A percentile compares a stretch with the other conserved stretches of the same genome.
These are phyloP conservation scores for Zalophus californianus DNA, from an alignment of 2,797 vertebrate genomes.

Conservation along the genomic window DNA sequence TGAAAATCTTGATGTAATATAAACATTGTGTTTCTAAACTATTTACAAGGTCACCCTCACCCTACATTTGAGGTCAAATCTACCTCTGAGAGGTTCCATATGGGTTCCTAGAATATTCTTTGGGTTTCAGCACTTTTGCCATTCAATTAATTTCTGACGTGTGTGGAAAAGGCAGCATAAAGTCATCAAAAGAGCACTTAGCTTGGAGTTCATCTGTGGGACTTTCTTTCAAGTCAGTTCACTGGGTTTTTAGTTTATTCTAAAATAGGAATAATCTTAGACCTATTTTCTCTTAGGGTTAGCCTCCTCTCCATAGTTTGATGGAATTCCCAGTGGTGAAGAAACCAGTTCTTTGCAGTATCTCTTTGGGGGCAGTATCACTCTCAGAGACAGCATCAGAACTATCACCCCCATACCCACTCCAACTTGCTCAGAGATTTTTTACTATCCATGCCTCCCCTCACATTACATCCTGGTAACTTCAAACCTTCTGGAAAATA, in stretches of 20 bases:
- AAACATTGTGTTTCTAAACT: slow-evolving; percentile 65
- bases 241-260: not conserved
- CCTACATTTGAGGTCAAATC: slow-evolving; percentile 50
- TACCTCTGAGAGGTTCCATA: slow-evolving; percentile 54
- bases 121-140: not conserved
- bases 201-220: not conserved
- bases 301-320: not conserved
- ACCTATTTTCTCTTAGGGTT: not conserved
- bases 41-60: slow-evolving; percentile 66
- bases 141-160: slow-evolving; percentile 8
- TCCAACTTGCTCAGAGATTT: not conserved
- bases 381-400: not conserved
- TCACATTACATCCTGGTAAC: not conserved
- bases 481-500: not conserved
- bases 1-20: slow-evolving; percentile 66
- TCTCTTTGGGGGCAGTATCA: not conserved
- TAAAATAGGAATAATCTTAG: slow-evolving; percentile 2
- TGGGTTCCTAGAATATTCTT: slow-evolving; percentile 57
- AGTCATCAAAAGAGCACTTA: not conserved
- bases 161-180: not conserved
- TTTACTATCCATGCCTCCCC: not conserved
- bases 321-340: not conserved
- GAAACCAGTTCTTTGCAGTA: not conserved
- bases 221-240: not conserved
- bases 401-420: not conserved